phyloP scores from a whole-genome alignment of 2,113 vertebrate species.

The Psophia crepitans region DNA sequence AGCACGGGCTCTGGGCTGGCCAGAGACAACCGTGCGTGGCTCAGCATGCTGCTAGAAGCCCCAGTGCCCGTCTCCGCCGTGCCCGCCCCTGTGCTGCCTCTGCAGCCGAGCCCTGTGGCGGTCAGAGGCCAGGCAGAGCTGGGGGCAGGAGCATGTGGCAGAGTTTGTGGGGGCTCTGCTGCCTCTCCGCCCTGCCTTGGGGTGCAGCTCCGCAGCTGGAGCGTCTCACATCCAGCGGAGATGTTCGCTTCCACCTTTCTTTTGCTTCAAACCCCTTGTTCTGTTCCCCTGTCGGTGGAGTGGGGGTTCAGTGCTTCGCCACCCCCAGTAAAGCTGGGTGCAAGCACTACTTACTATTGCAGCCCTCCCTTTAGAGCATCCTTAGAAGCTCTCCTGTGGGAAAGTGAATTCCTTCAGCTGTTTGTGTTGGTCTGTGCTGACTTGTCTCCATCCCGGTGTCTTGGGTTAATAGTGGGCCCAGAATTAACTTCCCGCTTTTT shows the following conservation, averaged over 20 bases:
- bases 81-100: neutral
- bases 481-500: conserved; percentile 8
- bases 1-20: neutral
- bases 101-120: neutral
- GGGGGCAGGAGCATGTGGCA: neutral
- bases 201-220: neutral
- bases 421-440: conserved; percentile 35
- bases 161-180: neutral
- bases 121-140: neutral
- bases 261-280: conserved; percentile 5
- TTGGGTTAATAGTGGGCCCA: conserved; percentile 29
- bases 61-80: neutral
- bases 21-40: accelerated
- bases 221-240: neutral
- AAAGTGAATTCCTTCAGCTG: conserved; percentile 47
- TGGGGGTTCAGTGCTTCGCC: conserved; percentile 29
- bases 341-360: conserved; percentile 9
- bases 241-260: neutral
- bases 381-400: conserved; percentile 33
- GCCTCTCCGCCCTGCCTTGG: neutral
- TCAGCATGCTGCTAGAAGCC: neutral
- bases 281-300: neutral
- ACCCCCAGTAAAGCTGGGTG: neutral
- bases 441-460: neutral
- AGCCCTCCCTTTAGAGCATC: conserved; percentile 18